These are phyloP conservation scores for Crotalus viridis DNA, from an alignment of 2,113 vertebrate species.

Conservation along the genomic window DNA sequence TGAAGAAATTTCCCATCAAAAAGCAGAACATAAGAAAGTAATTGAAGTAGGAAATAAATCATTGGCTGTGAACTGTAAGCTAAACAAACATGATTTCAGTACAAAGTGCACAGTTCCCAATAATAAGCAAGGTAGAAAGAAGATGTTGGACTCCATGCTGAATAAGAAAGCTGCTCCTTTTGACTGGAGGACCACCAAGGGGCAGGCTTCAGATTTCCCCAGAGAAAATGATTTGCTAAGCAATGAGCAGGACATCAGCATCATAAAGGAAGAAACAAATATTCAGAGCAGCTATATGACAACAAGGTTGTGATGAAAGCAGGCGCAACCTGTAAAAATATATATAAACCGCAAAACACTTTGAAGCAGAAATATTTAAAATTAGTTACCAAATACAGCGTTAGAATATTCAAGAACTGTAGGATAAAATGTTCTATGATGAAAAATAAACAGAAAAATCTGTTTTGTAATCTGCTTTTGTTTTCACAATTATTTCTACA, in stretches of 20 bases:
- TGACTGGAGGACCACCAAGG: constrained; percentile 50
- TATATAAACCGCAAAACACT: constrained; percentile 62
- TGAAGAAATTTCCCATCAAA: constrained; percentile 77
- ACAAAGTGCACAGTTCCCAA: constrained; percentile 49
- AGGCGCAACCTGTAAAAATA: constrained; percentile 30
- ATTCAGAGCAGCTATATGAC: constrained; percentile 72
- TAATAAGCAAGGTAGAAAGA: constrained; percentile 34
- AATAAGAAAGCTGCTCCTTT: constrained; percentile 51
- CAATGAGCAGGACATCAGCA: constrained; percentile 46
- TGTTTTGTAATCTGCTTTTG: constrained; percentile 72
- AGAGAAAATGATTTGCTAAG: constrained; percentile 45
- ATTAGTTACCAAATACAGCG: constrained; percentile 57
- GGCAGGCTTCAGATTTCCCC: constrained; percentile 57
- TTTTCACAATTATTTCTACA: constrained; percentile 69
- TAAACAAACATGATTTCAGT: constrained; percentile 56
- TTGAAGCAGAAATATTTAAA: constrained; percentile 49
- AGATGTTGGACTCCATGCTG: constrained; percentile 53
- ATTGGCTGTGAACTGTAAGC: constrained; percentile 61
- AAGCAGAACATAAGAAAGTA: constrained; percentile 64
- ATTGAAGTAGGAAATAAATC: constrained; percentile 62
- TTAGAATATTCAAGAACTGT: constrained; percentile 55
- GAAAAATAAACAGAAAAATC: constrained; percentile 52
- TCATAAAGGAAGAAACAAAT: constrained; percentile 58
- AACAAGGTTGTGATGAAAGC: constrained; percentile 73
- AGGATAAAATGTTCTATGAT: constrained; percentile 58